Percentiles rank a stretch among this genome's conserved stretches.
Conservation (phyloP, 1,140 invertebrate species). For the Atta cephalotes region DNA sequence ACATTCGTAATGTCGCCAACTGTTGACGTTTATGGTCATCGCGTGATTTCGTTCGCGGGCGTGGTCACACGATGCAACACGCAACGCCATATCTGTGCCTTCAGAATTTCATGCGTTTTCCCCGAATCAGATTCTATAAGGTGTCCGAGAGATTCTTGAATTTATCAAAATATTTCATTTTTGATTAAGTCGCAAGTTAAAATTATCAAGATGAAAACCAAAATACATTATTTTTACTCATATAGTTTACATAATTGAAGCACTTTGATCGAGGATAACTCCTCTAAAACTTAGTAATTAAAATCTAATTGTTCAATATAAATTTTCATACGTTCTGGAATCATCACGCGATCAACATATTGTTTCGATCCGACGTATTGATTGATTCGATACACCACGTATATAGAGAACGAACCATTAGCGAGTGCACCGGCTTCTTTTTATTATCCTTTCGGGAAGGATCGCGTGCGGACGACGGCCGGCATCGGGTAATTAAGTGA, state of each 20-base stretch:
- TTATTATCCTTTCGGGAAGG: constrained; percentile 55
- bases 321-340: neutral
- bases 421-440: constrained; percentile 46
- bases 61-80: constrained; percentile 48
- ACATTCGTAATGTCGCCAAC: constrained; percentile 25
- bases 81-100: constrained; percentile 63
- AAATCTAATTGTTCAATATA: neutral
- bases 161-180: neutral
- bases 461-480: constrained; percentile 74
- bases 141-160: constrained; percentile 1
- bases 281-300: neutral
- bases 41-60: constrained; percentile 41
- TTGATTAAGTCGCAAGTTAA: neutral
- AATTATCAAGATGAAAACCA: neutral
- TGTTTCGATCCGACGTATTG: neutral
- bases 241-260: neutral
- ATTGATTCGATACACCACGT: constrained; percentile 33
- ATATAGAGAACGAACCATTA: constrained; percentile 22
- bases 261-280: neutral
- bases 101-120: constrained; percentile 20
- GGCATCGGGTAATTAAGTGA: constrained; percentile 78
- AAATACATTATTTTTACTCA: too few species aligned
- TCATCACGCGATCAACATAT: neutral
- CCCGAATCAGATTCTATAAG: constrained; percentile 42
- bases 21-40: constrained; percentile 53